Base-by-base conservation (phyloP, 2,888 invertebrate genomes). In the Caenorhabditis sulstoni region DNA sequence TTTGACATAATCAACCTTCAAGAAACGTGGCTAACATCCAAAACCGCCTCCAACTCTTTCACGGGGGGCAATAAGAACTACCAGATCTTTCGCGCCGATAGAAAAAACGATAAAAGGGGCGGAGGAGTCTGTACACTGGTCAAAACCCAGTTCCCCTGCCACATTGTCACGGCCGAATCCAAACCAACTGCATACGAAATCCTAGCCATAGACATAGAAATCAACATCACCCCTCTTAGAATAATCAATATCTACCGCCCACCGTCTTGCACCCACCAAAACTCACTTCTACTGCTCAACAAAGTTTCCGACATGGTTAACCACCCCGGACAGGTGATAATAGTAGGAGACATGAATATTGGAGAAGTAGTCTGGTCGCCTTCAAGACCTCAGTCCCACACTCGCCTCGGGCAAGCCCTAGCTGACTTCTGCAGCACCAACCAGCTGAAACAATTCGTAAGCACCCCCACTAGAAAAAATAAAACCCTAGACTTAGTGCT, bases 181-280 rank as follows among this genome's bases (percentile, higher is more conserved):
- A 4, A 20, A 7, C 18, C 16, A 37, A 52, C 18, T 14, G 29
- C 66, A 3, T 67, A 57, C 18, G 66, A 67, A 45, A 1, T 55
- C 0, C 29, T 67, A 45, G 57, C 37, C 8, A 20, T 49, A 0
- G 66, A 57, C 22, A 1, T 57, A 0, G 16, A 57, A 37, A 14
- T 57, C 4, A 37, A 29, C 14, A 22, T 49, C n/a, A 5, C 20
- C 12, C 45, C 55, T 1, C 18, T 45, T 12, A 23, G 66, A 8
- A 14, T 67, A 29, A 35, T 67, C 1, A 55, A 49, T 49, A 9
- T 67, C 0, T 67, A 67, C 29, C n/a, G 66, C 16, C 20, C 57
- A 0, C 66, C 66, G 0, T n/a, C 23, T 5, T 57, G 66, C 22
- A 14, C 29, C 1, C 20, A 57, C 39, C n/a, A 23, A 16, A 18